Evolutionary conservation across 2,888 invertebrate species (phyloP), one percentile per base, ranked within the genome.

Genomic region (Drosophila stalkeri): DNA sequence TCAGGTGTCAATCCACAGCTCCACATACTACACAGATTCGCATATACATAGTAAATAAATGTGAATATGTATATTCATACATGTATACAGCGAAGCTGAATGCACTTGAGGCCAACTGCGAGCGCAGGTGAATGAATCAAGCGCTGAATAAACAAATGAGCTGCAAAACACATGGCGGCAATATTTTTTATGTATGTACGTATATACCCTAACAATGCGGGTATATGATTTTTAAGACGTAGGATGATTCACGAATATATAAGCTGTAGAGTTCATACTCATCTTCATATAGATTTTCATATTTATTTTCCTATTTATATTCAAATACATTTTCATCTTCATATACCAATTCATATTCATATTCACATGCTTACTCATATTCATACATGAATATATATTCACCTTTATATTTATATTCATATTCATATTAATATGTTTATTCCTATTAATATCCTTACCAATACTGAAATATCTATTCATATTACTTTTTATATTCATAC

Each of bases 111-210:
- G 52, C 67, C 67, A 72, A 72, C 72, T 64, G 64, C 31, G 66
- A 66, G 63, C 62, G 77, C 81, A 78, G 78, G 78, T 81, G 85
- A 83, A 83, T 81, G 87, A 86, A 83, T 81, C 82, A 84, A 80
- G 80, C 80, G 56, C 64, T 86, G 86, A 68, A 89, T 87, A 83
- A 86, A 75, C 84, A 84, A 86, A 89, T 79, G 79, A 74, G 74
- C 82, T 67, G 69, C 69, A 71, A 64, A 67, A 66, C 64, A 64
- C 57, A 66, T 64, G 52, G 55, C 62, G 77, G 72, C 78, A 57
- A 51, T 81, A 72, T 70, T 60, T 68, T 54, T 27, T 27, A 27
- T 27, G 1, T 67, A 63, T 64, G 44, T 75, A 43, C 43, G 11
- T 18, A 2, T 8, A 20, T 60, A 27, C 69, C n/a, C 69, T 69